A percentile compares a stretch with the other conserved stretches of the same genome.
phyloP scores from a whole-genome alignment of 2,113 vertebrate genomes.

The Elephantulus edwardii region DNA sequence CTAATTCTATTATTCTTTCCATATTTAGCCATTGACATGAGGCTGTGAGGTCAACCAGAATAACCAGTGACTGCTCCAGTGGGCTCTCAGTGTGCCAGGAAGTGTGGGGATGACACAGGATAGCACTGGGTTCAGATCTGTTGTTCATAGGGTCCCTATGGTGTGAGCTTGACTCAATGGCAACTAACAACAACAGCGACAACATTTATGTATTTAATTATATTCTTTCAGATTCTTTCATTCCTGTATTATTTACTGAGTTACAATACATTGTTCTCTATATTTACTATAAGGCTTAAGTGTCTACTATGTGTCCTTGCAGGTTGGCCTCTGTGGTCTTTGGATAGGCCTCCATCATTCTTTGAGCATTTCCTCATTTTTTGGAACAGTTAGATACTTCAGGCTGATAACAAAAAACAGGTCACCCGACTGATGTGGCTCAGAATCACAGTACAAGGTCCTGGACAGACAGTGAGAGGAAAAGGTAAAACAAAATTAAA shows the following conservation, averaged over 20 bases:
- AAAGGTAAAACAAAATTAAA: too few species aligned
- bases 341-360: background rate
- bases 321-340: background rate
- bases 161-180: too few species aligned
- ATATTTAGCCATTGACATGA: background rate
- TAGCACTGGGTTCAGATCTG: too few species aligned
- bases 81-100: too few species aligned
- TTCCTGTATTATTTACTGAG: background rate
- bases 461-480: too few species aligned
- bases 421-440: background rate
- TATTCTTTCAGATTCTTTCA: background rate
- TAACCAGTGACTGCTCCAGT: too few species aligned
- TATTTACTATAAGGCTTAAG: conserved; percentile 6
- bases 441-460: too few species aligned
- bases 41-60: background rate
- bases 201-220: background rate
- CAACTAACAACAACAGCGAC: too few species aligned
- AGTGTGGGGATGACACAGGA: too few species aligned
- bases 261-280: background rate
- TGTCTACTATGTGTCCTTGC: background rate
- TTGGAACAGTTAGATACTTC: background rate
- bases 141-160: too few species aligned
- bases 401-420: background rate
- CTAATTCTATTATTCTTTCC: background rate
- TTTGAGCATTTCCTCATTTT: background rate